phyloP scores from a whole-genome alignment of 2,797 vertebrate genomes.

The Peromyscus melanophrys region DNA sequence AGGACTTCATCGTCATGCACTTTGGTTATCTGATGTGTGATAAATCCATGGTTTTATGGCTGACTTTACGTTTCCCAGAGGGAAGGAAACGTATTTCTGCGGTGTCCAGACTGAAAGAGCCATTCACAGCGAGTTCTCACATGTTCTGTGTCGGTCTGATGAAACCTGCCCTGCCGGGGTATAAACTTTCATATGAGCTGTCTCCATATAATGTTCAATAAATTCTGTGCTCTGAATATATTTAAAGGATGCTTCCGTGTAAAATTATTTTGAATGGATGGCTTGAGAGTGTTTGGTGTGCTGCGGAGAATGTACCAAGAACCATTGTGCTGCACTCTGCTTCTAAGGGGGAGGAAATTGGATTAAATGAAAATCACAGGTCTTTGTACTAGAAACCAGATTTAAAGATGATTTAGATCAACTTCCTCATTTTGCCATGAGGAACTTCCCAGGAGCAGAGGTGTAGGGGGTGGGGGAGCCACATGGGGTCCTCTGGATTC shows the following conservation, averaged over 20 bases:
- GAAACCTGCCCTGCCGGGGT: background rate
- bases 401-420: constrained; percentile 6
- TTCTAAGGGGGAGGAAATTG: background rate
- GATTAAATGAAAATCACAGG: constrained; percentile 50
- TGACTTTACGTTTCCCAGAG: background rate
- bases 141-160: background rate
- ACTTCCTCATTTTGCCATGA: background rate
- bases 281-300: background rate
- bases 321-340: background rate
- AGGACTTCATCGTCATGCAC: background rate
- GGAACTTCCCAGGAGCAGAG: background rate
- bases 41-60: constrained; percentile 37
- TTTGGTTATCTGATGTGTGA: constrained; percentile 30
- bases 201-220: constrained; percentile 39
- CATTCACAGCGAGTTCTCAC: background rate
- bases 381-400: constrained; percentile 16
- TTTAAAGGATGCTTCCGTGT: constrained; percentile 61
- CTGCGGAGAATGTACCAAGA: background rate
- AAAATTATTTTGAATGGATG: constrained; percentile 66
- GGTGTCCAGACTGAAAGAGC: background rate
- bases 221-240: constrained; percentile 57
- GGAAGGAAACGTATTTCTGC: constrained; percentile 51
- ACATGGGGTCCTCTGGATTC: background rate
- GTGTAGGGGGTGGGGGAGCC: background rate
- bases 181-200: background rate